Percentiles rank a stretch among this genome's conserved stretches.
These are phyloP conservation scores for Eretmochelys imbricata DNA, from an alignment of 2,113 vertebrate species.

Conservation along the genomic window DNA sequence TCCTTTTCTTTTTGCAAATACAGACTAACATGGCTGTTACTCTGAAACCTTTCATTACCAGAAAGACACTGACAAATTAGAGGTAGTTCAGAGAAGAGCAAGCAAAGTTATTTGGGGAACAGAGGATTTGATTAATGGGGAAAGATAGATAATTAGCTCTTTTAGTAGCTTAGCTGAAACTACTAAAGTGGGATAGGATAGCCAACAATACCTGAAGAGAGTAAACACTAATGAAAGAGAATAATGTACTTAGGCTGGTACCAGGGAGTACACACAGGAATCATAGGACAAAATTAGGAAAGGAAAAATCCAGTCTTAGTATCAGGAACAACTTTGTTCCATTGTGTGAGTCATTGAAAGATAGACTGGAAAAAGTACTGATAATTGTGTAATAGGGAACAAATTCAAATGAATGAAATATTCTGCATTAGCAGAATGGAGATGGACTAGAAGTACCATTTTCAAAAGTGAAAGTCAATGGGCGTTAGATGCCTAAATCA, in stretches of 20 bases:
- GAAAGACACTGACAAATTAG: not conserved
- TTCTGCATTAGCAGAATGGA: fast-evolving
- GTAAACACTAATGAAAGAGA: too few species aligned
- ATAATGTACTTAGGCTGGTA: not conserved
- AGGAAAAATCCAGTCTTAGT: not conserved
- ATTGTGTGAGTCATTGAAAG: not conserved
- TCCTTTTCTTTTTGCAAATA: too few species aligned
- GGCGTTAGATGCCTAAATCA: too few species aligned
- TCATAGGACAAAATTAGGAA: constrained; percentile 5
- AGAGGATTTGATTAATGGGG: not conserved
- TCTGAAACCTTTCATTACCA: not conserved
- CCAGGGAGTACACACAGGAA: constrained; percentile 14
- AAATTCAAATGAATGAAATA: not conserved
- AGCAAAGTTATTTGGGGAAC: not conserved
- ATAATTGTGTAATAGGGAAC: not conserved
- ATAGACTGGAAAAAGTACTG: not conserved
- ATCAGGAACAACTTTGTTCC: not conserved
- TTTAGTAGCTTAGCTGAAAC: not conserved
- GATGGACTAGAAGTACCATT: not conserved
- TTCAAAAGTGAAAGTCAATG: not conserved
- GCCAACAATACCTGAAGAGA: not conserved
- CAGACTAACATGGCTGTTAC: too few species aligned
- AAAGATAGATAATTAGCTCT: not conserved
- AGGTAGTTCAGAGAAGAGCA: not conserved
- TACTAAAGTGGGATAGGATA: not conserved